Evolutionary conservation across 2,797 vertebrate species (phyloP).

Genomic region (Arctocebus calabarensis): DNA sequence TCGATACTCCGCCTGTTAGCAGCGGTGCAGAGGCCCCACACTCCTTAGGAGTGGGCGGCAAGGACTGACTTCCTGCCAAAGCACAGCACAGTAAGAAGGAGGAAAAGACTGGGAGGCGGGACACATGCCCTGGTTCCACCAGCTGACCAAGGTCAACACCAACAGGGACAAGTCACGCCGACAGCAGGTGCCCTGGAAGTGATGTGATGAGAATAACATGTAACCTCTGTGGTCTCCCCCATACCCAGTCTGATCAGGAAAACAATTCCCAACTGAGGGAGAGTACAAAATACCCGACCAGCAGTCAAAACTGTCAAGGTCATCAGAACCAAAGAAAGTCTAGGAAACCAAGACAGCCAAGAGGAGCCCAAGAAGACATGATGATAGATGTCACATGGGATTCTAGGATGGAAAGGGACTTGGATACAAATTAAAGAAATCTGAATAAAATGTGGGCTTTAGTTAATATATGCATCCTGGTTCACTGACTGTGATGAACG

Average conservation of each 20-base stretch:
- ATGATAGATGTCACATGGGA: fast-evolving
- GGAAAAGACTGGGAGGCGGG: too few relatives aligned
- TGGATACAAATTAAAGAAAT: neutral
- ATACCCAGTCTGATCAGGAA: fast-evolving
- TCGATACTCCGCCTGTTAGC: neutral
- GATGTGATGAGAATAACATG: fast-evolving
- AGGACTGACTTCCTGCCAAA: fast-evolving
- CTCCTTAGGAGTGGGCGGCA: fast-evolving
- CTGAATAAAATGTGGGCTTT: neutral
- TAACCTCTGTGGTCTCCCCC: neutral
- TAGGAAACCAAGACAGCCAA: neutral
- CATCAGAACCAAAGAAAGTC: neutral
- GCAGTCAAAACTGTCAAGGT: neutral
- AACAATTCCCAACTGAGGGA: too few relatives aligned
- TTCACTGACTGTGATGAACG: neutral
- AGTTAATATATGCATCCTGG: neutral
- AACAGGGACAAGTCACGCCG: fast-evolving
- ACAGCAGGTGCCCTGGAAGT: fast-evolving
- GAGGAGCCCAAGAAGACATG: neutral
- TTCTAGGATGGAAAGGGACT: neutral
- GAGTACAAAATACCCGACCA: fast-evolving
- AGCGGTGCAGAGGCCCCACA: neutral
- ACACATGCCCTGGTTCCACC: fast-evolving
- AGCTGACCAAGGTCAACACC: neutral
- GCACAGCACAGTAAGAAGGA: fast-evolving